A percentile compares a stretch with the other conserved stretches of the same genome.
phyloP scores from a whole-genome alignment of 2,888 invertebrate species.

The Ischnura elegans region DNA sequence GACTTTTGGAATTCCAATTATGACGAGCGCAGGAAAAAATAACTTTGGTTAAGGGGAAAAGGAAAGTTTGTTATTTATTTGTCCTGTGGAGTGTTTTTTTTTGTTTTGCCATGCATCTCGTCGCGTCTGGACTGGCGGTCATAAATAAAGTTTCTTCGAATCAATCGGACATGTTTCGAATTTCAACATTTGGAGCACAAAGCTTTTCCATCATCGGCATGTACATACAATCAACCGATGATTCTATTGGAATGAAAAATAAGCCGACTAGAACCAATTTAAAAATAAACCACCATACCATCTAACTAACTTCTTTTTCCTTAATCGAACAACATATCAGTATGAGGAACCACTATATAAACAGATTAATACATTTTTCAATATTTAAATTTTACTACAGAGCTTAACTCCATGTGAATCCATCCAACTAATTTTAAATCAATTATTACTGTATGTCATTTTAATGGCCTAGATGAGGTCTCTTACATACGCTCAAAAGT shows the following conservation, averaged over 20 bases:
- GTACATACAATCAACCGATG: background rate
- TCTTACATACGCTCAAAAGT: too few species aligned
- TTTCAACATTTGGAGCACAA: background rate
- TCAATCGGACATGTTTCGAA: background rate
- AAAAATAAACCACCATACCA: too few species aligned
- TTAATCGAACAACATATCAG: background rate
- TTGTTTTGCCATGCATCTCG: background rate
- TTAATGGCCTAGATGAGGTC: too few species aligned
- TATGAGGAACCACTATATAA: too few species aligned
- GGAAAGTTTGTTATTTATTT: conserved; percentile 52
- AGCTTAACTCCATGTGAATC: too few species aligned
- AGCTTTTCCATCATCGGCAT: background rate
- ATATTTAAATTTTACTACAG: too few species aligned
- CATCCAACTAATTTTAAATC: too few species aligned
- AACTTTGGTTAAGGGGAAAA: background rate
- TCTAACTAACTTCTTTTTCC: too few species aligned
- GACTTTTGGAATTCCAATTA: conserved; percentile 55
- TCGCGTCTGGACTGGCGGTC: background rate
- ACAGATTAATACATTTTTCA: too few species aligned
- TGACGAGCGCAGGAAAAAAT: conserved; percentile 35
- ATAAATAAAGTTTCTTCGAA: conserved; percentile 10
- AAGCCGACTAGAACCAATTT: background rate
- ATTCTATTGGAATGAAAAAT: background rate
- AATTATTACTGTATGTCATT: too few species aligned
- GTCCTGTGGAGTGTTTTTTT: background rate